Evolutionary conservation across 2,113 vertebrate genomes (phyloP), one percentile per base, ranked within the genome.

Genomic region (Pao palembangensis): DNA sequence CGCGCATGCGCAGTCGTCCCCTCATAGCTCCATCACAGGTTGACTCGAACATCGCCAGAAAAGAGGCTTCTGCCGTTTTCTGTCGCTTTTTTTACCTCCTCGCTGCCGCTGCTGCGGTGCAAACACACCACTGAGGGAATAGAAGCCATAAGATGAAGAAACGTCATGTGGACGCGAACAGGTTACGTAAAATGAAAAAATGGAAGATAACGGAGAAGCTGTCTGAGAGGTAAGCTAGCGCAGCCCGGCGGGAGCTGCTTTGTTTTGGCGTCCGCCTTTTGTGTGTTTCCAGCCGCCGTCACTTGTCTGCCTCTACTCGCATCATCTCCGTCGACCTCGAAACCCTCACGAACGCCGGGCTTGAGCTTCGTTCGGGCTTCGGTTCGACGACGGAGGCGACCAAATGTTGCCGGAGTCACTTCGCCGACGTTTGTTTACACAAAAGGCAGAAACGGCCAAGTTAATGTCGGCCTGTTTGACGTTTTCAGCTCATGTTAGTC

Each of bases 111-210:
- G 61, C 67, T 17, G 73, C 85, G 65, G 75, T 64, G 63, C 56
- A 8, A 49, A 25, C 38, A 12, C 16, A 42, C 46, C 69, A 54
- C 53, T 51, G 61, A 60, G 74, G 80, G 64, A 81, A 69, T 1
- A 65, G 67, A 80, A 84, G 83, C 77, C 87, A 75, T 83, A 92
- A 80, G 65, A 92, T 92, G 91, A 92, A 91, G 91, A 92, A 91
- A 80, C 91, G 91, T 17, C 87, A 84, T 69, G 87, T 90, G 85
- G 91, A 92, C 72, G 87, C 88, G 80, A 89, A 58, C 84, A 90
- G 82, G 86, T 82, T 91, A 18, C 85, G 90, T 79, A 92, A 90
- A 61, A 92, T 90, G 91, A 92, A 88, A n/a, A 91, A 89, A 49
- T 75, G 89, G 58, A 89, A 87, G 69, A 85, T 92, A 41, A 89